Evolutionary conservation across 2,797 vertebrate species (phyloP), one percentile per base, ranked within the genome.

Genomic region (Chanos chanos): DNA sequence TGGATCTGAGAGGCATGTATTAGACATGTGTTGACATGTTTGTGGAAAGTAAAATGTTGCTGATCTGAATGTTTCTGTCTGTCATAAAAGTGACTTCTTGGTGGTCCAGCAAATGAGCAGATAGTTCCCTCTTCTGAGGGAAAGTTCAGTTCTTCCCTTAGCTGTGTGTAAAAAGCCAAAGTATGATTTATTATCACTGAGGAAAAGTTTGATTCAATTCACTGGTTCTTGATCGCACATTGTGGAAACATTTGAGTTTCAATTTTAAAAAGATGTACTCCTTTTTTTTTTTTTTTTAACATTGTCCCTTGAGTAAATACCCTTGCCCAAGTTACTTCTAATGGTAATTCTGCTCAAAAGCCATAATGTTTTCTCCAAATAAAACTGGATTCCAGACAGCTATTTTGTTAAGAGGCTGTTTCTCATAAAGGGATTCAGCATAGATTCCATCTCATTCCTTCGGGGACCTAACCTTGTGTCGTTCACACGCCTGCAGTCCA

Each of bases 1-100:
- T 57, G 13, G 66, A 73, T 66, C 67, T 62, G 37, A 22, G 34
- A 9, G 61, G 53, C 52, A 67, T 50, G 51, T 22, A 60, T 52
- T 43, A 31, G 45, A 52, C 64, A 27, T 73, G 74, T 71, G 60
- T 60, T 37, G 66, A 63, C 62, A 49, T 56, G 74, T 22, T 37
- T 36, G 24, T 39, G 4, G 56, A 58, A 13, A 68, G 30, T 28
- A 40, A 51, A 60, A 56, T 8, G 18, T 7, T 19, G 31, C 12
- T 7, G 9, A 24, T 13, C 9, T 34, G 54, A 43, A 8, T 30
- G 30, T 51, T 41, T 64, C 25, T 44, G 41, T 36, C 33, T 49
- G 37, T 30, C 22, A 65, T 61, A 44, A 45, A 70, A 31, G 39
- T 43, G 39, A 61, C 58, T 65, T 41, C 12, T 65, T 45, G 15